A percentile compares a stretch with the other conserved stretches of the same genome.
phyloP scores from a whole-genome alignment of 2,113 vertebrate genomes.

The Myocastor coypus region DNA sequence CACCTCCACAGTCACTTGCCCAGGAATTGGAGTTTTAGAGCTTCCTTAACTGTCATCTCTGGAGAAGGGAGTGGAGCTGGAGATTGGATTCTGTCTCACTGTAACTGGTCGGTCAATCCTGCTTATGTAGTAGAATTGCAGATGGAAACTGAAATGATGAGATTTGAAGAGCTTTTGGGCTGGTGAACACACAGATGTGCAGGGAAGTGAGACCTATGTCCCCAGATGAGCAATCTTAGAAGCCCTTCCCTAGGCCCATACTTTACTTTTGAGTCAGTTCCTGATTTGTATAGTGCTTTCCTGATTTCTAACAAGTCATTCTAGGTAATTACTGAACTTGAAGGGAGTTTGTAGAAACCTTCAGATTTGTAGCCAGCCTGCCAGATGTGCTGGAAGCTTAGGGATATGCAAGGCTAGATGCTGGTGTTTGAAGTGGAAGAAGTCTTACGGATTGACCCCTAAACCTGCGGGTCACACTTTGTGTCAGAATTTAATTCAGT shows the following conservation, averaged over 20 bases:
- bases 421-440: background rate
- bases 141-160: background rate
- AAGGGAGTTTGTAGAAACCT: background rate
- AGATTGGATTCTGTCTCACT: background rate
- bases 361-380: background rate
- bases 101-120: background rate
- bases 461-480: background rate
- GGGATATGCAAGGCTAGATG: too few relatives aligned
- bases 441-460: background rate
- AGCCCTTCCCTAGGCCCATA: background rate
- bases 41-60: background rate
- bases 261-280: background rate
- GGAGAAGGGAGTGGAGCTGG: too few relatives aligned
- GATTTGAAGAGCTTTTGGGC: background rate
- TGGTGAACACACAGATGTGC: background rate
- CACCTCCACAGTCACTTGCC: background rate
- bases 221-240: background rate
- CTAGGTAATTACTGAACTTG: background rate
- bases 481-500: background rate
- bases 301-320: background rate
- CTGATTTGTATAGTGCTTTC: background rate
- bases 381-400: background rate
- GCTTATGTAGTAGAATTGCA: background rate
- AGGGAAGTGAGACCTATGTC: background rate
- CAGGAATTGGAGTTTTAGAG: background rate